A percentile compares a stretch with the other conserved stretches of the same genome.
Conservation (phyloP, 2,113 vertebrate genomes). For the Notarius lentiginosus region DNA sequence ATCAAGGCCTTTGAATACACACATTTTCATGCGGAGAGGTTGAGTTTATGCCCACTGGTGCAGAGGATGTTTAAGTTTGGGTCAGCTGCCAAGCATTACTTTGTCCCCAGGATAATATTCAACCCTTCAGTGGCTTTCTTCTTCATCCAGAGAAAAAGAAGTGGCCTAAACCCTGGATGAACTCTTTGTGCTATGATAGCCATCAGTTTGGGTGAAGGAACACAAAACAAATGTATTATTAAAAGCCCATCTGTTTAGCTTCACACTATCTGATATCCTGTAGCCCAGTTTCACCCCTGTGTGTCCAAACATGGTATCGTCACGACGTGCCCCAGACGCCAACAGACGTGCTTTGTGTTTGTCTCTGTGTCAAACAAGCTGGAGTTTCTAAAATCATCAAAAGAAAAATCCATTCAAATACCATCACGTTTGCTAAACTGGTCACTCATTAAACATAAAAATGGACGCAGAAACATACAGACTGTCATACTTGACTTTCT, state of each 20-base stretch:
- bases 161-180: slow-evolving; percentile 52
- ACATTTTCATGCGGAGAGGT: neutral
- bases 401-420: neutral
- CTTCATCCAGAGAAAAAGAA: slow-evolving; percentile 18
- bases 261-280: slow-evolving; percentile 43
- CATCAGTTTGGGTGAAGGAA: slow-evolving; percentile 41
- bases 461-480: neutral
- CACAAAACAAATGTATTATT: slow-evolving; percentile 55
- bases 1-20: neutral
- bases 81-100: slow-evolving; percentile 34
- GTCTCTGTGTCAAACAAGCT: neutral
- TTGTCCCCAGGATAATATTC: slow-evolving; percentile 42
- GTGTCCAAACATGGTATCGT: slow-evolving; percentile 40
- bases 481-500: neutral
- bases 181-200: slow-evolving; percentile 48
- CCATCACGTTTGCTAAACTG: neutral
- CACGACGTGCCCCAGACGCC: neutral
- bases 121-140: slow-evolving; percentile 22
- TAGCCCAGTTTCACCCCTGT: slow-evolving; percentile 32
- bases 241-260: slow-evolving; percentile 52
- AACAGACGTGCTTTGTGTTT: slow-evolving; percentile 8
- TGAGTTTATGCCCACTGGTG: slow-evolving; percentile 11
- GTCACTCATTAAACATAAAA: neutral
- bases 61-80: slow-evolving; percentile 32
- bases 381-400: neutral